Percentiles rank a stretch among this genome's conserved stretches.
phyloP scores from a whole-genome alignment of 2,888 invertebrate species.

The Dasypolia templi region DNA sequence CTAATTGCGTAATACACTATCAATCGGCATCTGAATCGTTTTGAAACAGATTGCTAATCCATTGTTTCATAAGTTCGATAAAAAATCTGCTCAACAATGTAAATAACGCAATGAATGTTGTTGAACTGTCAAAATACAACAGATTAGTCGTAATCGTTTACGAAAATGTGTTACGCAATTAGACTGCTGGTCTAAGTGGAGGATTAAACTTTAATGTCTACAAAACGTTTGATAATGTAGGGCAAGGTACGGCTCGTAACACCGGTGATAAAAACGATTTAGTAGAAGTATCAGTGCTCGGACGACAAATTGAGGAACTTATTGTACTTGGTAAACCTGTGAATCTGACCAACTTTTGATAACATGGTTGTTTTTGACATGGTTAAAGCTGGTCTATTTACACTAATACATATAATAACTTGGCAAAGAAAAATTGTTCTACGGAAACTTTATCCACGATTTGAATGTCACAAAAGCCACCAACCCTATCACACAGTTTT shows the following conservation, averaged over 20 bases:
- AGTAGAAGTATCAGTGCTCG: too few species aligned
- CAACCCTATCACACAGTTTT: conserved; percentile 32
- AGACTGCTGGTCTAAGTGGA: conserved; percentile 15
- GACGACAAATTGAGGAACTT: background rate
- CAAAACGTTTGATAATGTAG: conserved; percentile 8
- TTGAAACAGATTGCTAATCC: too few species aligned
- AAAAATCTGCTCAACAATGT: too few species aligned
- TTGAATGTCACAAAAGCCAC: background rate
- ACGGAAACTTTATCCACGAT: background rate
- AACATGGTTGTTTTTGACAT: background rate
- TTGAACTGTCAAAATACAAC: too few species aligned
- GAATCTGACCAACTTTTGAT: background rate
- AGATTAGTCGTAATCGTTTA: too few species aligned
- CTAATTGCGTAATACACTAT: too few species aligned
- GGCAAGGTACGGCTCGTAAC: background rate
- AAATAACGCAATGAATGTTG: too few species aligned
- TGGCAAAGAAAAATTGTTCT: background rate
- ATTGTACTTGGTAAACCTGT: background rate
- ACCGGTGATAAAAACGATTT: background rate
- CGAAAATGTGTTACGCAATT: too few species aligned
- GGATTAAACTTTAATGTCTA: conserved; percentile 10
- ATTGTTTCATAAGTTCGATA: too few species aligned
- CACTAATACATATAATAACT: background rate
- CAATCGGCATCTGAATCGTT: too few species aligned
- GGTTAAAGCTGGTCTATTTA: too few species aligned